Evolutionary conservation across 1,140 invertebrate genomes (phyloP).

Genomic region (Eriocheir sinensis): DNA sequence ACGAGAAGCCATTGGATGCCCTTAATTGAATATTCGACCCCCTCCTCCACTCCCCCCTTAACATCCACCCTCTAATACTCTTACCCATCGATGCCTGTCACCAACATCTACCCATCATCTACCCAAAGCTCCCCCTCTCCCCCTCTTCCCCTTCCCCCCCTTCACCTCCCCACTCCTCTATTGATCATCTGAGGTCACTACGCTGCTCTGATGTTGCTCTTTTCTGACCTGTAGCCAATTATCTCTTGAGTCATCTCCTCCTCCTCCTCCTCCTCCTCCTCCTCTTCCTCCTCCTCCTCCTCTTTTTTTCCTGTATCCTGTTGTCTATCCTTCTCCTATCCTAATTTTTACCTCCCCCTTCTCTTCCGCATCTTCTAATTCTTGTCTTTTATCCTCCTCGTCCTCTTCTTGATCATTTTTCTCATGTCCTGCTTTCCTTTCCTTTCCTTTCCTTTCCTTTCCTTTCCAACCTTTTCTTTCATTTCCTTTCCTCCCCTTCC

Average conservation of each 20-base stretch:
- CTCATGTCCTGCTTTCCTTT: neutral
- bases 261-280: neutral
- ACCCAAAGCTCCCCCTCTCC: no score
- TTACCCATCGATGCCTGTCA: neutral
- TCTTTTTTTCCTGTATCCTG: slow-evolving; percentile 31
- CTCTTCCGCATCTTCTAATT: neutral
- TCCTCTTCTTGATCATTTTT: neutral
- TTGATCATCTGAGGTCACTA: neutral
- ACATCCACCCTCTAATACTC: neutral
- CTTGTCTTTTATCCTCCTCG: neutral
- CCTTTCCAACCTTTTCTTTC: neutral
- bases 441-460: neutral
- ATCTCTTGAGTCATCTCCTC: neutral
- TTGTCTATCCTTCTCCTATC: neutral
- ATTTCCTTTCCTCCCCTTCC: neutral
- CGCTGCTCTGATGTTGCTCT: no score
- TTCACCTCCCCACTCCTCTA: neutral
- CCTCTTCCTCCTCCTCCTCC: neutral
- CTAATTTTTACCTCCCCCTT: neutral
- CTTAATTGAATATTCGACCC: slow-evolving; percentile 34
- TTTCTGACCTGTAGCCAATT: neutral
- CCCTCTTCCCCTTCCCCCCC: neutral
- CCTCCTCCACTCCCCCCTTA: neutral
- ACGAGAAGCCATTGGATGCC: neutral
- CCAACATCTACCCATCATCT: neutral